phyloP scores from a whole-genome alignment of 1,140 invertebrate species.

The Littorina saxatilis region DNA sequence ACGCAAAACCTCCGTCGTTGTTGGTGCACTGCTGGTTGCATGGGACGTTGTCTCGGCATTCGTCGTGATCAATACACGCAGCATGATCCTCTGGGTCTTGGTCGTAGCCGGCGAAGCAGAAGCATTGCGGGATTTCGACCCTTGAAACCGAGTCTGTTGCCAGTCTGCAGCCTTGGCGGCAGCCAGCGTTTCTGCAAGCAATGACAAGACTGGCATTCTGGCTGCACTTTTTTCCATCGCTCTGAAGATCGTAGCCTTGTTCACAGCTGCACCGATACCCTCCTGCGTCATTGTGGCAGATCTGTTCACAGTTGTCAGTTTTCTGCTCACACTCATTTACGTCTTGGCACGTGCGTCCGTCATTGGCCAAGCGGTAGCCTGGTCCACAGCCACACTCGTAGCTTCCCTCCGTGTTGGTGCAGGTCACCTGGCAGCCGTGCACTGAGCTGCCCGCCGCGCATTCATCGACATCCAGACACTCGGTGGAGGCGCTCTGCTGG shows the following conservation, averaged over 20 bases:
- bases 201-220: neutral
- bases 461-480: neutral
- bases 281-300: slow-evolving; percentile 57
- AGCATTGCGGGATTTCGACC: neutral
- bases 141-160: too few species aligned
- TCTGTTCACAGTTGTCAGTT: slow-evolving; percentile 72
- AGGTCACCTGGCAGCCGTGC: slow-evolving; percentile 1
- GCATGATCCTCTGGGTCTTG: neutral
- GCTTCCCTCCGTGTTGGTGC: too few species aligned
- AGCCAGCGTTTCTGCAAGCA: neutral
- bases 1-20: slow-evolving; percentile 14
- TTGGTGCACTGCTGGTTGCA: slow-evolving; percentile 33
- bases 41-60: neutral
- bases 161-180: neutral
- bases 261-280: slow-evolving; percentile 55
- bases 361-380: neutral
- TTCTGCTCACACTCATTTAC: slow-evolving; percentile 69
- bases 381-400: too few species aligned
- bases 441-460: slow-evolving; percentile 8
- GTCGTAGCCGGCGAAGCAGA: neutral
- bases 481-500: neutral
- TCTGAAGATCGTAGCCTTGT: slow-evolving; percentile 29
- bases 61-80: slow-evolving; percentile 20
- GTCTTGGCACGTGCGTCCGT: slow-evolving; percentile 47
- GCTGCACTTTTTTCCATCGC: slow-evolving; percentile 22